These are phyloP conservation scores for Rhabdornis inornatus DNA, from an alignment of 2,113 vertebrate species.

Conservation along the genomic window DNA sequence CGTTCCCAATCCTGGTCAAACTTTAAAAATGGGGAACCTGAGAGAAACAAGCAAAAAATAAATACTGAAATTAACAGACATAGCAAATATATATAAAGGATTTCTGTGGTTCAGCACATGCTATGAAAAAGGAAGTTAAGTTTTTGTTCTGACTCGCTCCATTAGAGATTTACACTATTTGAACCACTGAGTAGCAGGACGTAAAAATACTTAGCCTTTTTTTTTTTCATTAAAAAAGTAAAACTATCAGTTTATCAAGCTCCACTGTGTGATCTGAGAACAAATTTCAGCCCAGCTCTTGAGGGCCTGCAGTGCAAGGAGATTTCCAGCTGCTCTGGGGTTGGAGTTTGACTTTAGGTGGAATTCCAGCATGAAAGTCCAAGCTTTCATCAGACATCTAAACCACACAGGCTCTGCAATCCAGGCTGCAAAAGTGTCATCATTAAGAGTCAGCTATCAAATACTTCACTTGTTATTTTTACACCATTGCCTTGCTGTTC, in stretches of 20 bases:
- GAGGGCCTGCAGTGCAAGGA: not conserved
- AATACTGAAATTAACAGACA: not conserved
- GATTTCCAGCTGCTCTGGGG: not conserved
- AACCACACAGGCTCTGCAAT: not conserved
- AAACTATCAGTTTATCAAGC: not conserved
- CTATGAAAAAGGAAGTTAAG: slow-evolving; percentile 75
- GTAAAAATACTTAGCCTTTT: not conserved
- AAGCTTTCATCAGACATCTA: not conserved
- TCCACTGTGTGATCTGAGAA: not conserved
- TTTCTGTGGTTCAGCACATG: not conserved
- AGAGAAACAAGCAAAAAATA: not conserved
- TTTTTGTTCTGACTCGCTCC: slow-evolving; percentile 77
- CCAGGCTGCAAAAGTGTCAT: not conserved
- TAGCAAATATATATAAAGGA: not conserved
- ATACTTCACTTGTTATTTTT: not conserved
- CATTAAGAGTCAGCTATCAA: fast-evolving
- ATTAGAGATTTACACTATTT: slow-evolving; percentile 76
- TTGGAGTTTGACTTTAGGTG: not conserved
- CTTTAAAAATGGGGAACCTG: not conserved
- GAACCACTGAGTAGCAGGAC: not conserved
- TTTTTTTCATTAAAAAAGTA: not conserved
- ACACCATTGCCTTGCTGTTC: not conserved
- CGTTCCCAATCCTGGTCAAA: not conserved
- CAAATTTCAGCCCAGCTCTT: not conserved
- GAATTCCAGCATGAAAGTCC: not conserved